Evolutionary conservation across 2,113 vertebrate species (phyloP).

Genomic region (cat (Felis catus)): DNA sequence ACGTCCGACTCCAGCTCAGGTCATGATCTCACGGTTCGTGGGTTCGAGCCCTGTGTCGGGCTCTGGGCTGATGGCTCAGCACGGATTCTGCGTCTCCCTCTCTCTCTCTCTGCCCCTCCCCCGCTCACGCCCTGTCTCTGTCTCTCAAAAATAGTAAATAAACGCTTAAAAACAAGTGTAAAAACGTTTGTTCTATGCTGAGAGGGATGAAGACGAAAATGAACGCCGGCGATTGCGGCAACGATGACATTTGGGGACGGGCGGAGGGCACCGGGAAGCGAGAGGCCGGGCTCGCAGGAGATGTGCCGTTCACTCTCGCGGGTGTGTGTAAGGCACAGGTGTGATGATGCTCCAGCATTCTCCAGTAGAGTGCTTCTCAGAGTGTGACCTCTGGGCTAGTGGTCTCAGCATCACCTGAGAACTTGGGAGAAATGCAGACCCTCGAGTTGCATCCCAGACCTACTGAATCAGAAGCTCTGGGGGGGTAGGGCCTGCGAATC

Average conservation of each 20-base stretch:
- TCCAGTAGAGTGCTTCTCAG: not conserved
- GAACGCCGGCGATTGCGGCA: not conserved
- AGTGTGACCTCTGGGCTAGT: too few species aligned
- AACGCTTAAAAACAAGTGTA: too few species aligned
- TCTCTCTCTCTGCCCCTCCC: too few species aligned
- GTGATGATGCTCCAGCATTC: accelerated
- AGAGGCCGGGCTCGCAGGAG: not conserved
- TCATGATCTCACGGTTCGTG: too few species aligned
- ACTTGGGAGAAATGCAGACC: not conserved
- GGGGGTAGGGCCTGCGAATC: not conserved
- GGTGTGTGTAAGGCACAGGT: not conserved
- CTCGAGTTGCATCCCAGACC: not conserved
- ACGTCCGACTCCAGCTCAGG: too few species aligned
- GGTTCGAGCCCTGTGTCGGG: too few species aligned
- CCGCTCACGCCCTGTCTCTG: too few species aligned
- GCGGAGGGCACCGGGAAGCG: not conserved
- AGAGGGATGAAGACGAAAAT: not conserved
- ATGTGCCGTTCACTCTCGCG: accelerated
- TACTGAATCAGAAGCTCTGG: not conserved
- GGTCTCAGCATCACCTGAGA: not conserved
- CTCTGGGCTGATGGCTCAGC: too few species aligned
- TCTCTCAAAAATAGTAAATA: too few species aligned
- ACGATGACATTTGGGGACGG: not conserved
- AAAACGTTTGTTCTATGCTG: not conserved
- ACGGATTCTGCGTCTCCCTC: too few species aligned